Evolutionary conservation across 2,888 invertebrate genomes (phyloP).

Genomic region (Leptinotarsa juncta): DNA sequence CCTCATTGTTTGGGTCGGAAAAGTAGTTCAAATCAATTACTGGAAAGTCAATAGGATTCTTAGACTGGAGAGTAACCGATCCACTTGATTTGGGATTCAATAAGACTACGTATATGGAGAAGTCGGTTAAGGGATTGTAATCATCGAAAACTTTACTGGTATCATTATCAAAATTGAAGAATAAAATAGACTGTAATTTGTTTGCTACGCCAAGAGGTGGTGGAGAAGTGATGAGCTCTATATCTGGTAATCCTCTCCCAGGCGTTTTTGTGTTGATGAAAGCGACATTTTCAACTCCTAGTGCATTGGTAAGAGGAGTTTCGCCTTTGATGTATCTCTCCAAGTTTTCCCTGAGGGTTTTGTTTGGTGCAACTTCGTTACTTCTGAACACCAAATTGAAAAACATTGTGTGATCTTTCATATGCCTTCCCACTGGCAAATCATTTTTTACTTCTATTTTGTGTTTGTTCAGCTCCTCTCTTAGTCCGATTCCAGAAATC

Average conservation of each 20-base stretch:
- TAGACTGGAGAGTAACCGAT: conserved; percentile 51
- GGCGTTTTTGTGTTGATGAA: conserved; percentile 35
- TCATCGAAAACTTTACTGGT: conserved; percentile 3
- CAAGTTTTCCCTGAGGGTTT: conserved; percentile 23
- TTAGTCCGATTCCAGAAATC: conserved; percentile 85
- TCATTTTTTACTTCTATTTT: conserved; percentile 75
- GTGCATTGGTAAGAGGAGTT: conserved; percentile 24
- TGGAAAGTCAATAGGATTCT: conserved; percentile 54
- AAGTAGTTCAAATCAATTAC: conserved; percentile 53
- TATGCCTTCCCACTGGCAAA: conserved; percentile 80
- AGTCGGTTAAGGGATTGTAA: conserved; percentile 35
- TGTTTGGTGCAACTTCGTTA: conserved; percentile 7
- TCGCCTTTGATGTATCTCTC: conserved; percentile 23
- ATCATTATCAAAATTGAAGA: conserved; percentile 23
- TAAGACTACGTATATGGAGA: conserved; percentile 45
- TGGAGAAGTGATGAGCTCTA: conserved; percentile 61
- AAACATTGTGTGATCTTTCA: conserved; percentile 76
- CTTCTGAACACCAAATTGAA: conserved; percentile 26
- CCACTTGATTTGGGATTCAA: conserved; percentile 56
- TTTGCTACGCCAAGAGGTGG: conserved; percentile 61
- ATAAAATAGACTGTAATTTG: not conserved
- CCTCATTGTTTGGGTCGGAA: conserved; percentile 58
- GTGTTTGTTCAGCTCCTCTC: conserved; percentile 70
- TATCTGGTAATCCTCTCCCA: conserved; percentile 44
- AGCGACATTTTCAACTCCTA: conserved; percentile 22